Conservation (phyloP, 2,113 vertebrate genomes). For the Lichenostomus cassidix region DNA sequence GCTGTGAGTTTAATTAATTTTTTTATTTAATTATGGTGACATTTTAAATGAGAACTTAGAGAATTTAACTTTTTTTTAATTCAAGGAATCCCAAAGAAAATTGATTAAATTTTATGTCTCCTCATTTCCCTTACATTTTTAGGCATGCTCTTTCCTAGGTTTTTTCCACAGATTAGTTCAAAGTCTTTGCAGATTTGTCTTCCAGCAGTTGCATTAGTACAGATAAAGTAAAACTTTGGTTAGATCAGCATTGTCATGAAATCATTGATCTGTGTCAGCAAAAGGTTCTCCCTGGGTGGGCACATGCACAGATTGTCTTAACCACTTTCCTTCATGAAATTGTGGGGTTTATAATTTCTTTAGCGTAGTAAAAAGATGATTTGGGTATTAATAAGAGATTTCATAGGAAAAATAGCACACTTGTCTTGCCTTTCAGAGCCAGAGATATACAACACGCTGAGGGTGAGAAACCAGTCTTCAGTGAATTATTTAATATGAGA, state of each 20-base stretch:
- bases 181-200: neutral
- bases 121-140: neutral
- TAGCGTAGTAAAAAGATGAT: accelerated
- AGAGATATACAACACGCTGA: neutral
- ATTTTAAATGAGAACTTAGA: neutral
- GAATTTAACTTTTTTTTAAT: neutral
- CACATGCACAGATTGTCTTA: neutral
- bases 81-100: neutral
- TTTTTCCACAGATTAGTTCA: neutral
- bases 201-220: neutral
- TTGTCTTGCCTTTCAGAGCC: neutral
- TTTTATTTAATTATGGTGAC: neutral
- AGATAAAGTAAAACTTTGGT: neutral
- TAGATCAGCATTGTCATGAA: neutral
- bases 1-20: neutral
- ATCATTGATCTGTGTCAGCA: neutral
- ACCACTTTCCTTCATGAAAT: neutral
- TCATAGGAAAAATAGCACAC: neutral
- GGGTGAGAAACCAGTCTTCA: neutral
- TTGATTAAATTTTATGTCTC: neutral
- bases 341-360: neutral
- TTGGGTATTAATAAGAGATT: neutral
- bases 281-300: neutral
- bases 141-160: neutral
- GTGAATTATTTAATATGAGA: neutral